Evolutionary conservation across 2,113 vertebrate genomes (phyloP), one percentile per base, ranked within the genome.

Genomic region (Hucho hucho): DNA sequence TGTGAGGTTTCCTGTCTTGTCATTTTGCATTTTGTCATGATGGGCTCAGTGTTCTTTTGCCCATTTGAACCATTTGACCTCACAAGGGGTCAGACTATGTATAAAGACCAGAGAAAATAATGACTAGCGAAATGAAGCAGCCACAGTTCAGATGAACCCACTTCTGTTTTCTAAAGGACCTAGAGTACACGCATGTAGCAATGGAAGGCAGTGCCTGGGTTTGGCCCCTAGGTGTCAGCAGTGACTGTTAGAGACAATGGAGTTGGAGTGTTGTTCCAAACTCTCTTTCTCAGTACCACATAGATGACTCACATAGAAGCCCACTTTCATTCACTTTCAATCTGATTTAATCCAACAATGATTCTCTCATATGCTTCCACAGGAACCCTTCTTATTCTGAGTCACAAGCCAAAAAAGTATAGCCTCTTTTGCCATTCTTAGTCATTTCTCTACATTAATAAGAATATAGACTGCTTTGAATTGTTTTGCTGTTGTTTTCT

Each of bases 221-320:
- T 46, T 28, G 4, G 18, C 72, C 72, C 13, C 63, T 65, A 66
- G 72, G 61, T 74, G 72, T 47, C 72, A 74, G 61, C 37, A 9
- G 72, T 74, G 72, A 65, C 72, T 66, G 63, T 43, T 37, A 25
- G 56, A 25, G 18, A 49, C 47, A 7, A 20, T 0, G 20, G 9
- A 14, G 26, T 14, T 46, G 43, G 22, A 11, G 47, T 12, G 47
- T 49, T 3, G 11, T 16, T 43, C 24, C 20, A 7, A 6, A 53
- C 13, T 4, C 47, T 68, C n/a, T n/a, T 61, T 20, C 58, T 61
- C 53, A 3, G 37, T 43, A 12, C 37, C 37, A 43, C 37, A 43
- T 43, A 56, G 20, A 20, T 6, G 16, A 22, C 58, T 61, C 58
- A n/a, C 5, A 61, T 61, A 9, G 5, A 24, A 22, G n/a, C n/a